A percentile compares a stretch with the other conserved stretches of the same genome.
Conservation (phyloP, 2,888 invertebrate genomes). For the Xestia c-nigrum region DNA sequence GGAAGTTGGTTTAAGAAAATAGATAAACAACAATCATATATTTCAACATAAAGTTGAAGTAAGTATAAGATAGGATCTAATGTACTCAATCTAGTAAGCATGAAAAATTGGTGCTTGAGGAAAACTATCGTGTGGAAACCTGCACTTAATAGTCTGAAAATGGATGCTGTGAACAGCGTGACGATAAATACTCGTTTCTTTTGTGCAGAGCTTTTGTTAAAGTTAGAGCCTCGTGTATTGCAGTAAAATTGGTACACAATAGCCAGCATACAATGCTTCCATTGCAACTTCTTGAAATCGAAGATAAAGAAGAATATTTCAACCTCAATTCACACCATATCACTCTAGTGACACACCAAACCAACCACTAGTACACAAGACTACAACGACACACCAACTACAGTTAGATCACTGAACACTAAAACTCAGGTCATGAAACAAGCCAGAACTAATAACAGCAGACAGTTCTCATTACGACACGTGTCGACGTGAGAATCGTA, state of each 20-base stretch:
- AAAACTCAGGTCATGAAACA: constrained; percentile 21
- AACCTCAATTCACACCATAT: neutral
- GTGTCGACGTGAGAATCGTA: constrained; percentile 6
- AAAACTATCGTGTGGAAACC: neutral
- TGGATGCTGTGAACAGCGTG: neutral
- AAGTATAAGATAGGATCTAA: neutral
- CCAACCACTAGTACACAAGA: neutral
- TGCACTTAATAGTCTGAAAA: neutral
- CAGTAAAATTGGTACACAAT: neutral
- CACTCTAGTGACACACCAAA: neutral
- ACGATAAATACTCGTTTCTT: constrained; percentile 7
- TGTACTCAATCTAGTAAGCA: neutral
- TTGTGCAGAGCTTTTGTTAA: neutral
- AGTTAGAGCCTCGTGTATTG: neutral
- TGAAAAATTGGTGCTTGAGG: constrained; percentile 22
- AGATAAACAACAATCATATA: constrained; percentile 20
- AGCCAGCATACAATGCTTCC: neutral
- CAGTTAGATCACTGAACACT: neutral
- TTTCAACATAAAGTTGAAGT: neutral
- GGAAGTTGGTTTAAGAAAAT: neutral
- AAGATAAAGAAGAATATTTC: neutral
- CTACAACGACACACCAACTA: neutral
- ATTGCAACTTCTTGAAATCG: neutral
- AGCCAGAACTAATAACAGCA: constrained; percentile 13
- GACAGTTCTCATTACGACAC: constrained; percentile 35